Base-by-base conservation (phyloP, 2,113 vertebrate species). In the Ceyx melanurus region DNA sequence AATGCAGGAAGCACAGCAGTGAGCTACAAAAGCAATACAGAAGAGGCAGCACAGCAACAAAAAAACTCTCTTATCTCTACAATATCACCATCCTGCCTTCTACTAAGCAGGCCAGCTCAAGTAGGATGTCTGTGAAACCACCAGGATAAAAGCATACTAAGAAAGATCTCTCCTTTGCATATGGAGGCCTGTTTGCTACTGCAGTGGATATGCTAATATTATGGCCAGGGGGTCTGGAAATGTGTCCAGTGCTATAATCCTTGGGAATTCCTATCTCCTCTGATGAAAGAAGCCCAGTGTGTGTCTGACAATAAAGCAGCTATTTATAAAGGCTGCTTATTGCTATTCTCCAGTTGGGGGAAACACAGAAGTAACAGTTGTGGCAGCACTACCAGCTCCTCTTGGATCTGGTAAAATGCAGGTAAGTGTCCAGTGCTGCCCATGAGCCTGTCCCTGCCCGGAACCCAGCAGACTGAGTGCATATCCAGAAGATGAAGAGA, bases 51-150 rank as follows among this genome's bases (percentile, higher is more conserved):
- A 86, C 56, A 83, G 80, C 86, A 92, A 90, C 20, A 66, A 22
- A 78, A 87, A 84, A 86, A 53, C 33, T 48, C 43, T 61, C 53
- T 88, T 77, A 86, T 88, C 68, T 93, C 56, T 93, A 89, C 48
- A 84, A 67, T 90, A 82, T 79, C 61, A 60, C 43, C 29, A 67
- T 68, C 57, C 57, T 84, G n/a, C 66, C 56, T 81, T 64, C 81
- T 89, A 50, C 35, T 75, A 82, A 53, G 11, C 53, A 75, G 66
- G 28, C 42, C 57, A 86, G 29, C 40, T 56, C 0, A 1, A 9
- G n/a, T 15, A 65, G 48, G 25, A 40, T 2, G 2, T 17, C 43
- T 78, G 35, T 50, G 66, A 68, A 57, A 33, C 61, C 11, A 5
- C 15, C 2, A 37, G 40, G 40, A 35, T 23, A 20, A 64, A 78